Evolutionary conservation across 1,140 invertebrate species (phyloP).

Genomic region (Pogonomyrmex barbatus): DNA sequence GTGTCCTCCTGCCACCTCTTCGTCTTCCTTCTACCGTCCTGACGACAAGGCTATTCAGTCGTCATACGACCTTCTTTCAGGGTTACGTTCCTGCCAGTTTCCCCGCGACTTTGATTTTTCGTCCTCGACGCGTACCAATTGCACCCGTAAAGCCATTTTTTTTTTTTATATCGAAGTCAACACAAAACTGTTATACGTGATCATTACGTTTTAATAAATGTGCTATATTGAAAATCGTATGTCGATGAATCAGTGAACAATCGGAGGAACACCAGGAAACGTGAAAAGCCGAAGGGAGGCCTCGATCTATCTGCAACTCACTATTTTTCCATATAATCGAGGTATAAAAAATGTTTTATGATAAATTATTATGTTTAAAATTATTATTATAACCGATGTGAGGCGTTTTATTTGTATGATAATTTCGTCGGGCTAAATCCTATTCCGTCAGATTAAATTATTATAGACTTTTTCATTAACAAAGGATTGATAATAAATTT

Average conservation of each 20-base stretch:
- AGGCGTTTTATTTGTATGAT: background rate
- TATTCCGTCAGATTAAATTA: no score
- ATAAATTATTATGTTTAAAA: background rate
- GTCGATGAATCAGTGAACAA: constrained; percentile 36
- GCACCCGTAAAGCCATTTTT: constrained; percentile 13
- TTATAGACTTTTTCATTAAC: background rate
- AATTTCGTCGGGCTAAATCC: background rate
- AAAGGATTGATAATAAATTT: background rate
- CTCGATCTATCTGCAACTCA: background rate
- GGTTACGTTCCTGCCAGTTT: constrained; percentile 42
- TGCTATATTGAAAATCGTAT: constrained; percentile 10
- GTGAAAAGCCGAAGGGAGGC: background rate
- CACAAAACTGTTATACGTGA: constrained; percentile 2
- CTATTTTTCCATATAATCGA: background rate
- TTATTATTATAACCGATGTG: background rate
- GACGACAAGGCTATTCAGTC: constrained; percentile 68
- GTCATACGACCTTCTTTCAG: constrained; percentile 67
- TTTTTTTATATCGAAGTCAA: background rate
- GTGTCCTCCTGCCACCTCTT: constrained; percentile 47
- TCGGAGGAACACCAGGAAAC: background rate
- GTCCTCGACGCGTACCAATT: constrained; percentile 13
- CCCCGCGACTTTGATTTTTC: constrained; percentile 7
- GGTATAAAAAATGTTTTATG: constrained; percentile 21
- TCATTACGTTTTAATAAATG: constrained; percentile 3
- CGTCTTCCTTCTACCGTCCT: constrained; percentile 67